A percentile compares a stretch with the other conserved stretches of the same genome.
These are phyloP conservation scores for Gonioctena quinquepunctata DNA, from an alignment of 1,140 invertebrate genomes.

Conservation along the genomic window DNA sequence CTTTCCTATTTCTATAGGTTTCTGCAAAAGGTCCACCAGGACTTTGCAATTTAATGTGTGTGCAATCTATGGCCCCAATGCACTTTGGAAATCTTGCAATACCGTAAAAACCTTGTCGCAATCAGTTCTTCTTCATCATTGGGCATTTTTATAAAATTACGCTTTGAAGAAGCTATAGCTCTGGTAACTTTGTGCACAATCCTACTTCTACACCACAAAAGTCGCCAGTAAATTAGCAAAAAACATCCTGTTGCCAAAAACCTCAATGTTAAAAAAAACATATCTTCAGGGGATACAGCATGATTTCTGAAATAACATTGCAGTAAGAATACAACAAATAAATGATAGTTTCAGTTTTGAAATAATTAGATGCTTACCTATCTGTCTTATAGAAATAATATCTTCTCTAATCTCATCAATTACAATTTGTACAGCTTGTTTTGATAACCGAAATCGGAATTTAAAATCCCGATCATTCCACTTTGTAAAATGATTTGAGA, in stretches of 20 bases:
- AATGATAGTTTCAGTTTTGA: no score
- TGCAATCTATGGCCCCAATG: constrained; percentile 52
- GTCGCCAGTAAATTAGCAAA: constrained; percentile 12
- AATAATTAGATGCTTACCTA: no score
- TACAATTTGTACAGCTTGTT: background rate
- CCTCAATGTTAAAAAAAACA: constrained; percentile 10
- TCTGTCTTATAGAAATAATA: no score
- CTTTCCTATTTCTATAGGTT: constrained; percentile 52
- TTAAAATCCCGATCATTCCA: background rate
- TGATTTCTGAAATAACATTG: constrained; percentile 19
- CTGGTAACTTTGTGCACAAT: constrained; percentile 18
- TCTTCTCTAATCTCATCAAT: background rate
- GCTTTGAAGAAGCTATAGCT: background rate
- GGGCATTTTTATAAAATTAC: constrained; percentile 38
- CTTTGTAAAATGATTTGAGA: background rate
- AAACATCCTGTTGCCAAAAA: constrained; percentile 17
- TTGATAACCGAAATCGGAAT: background rate
- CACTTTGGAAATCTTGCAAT: constrained; percentile 40
- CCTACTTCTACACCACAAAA: constrained; percentile 20
- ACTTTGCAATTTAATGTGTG: constrained; percentile 36
- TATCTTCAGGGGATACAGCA: constrained; percentile 11
- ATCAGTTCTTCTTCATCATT: constrained; percentile 27
- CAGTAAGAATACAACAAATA: background rate
- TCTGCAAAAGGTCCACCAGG: constrained; percentile 40
- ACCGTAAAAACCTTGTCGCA: constrained; percentile 36